Base-by-base conservation (phyloP, 1,140 invertebrate genomes). In the Bombus fervidus region DNA sequence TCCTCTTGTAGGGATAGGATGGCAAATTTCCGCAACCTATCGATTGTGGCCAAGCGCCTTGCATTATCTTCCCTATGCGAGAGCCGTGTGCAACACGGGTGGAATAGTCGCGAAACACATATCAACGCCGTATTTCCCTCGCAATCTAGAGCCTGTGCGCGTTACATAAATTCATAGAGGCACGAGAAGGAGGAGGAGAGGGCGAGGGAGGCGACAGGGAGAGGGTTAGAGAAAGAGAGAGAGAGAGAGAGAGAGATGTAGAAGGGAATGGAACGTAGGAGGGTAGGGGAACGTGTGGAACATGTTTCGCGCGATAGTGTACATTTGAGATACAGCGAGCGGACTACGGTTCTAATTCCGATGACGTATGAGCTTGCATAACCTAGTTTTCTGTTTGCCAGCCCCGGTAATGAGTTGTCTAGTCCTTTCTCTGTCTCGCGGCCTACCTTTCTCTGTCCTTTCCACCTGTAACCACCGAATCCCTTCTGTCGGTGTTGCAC, bases 301-400 rank as follows among this genome's bases (percentile, higher is more conserved):
- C 90, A 92, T 89, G 90, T 93, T 90, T 77, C 89, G 85, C 87
- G 92, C 90, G 93, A 94, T 94, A 94, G 93, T 92, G 91, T 93
- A 92, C 92, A 93, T 93, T 94, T 91, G 91, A 93, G 93, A 94
- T 94, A 94, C 94, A 94, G 83, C 87, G 90, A 80, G 91, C 91
- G 90, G 90, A 91, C 93, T 91, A 91, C 91, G 91, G 89, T 94
- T 94, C 93, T 94, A 94, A 94, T 94, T 94, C 93, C 92, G 91
- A 94, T 94, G 93, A 94, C 94, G 91, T 94, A 94, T 93, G 93
- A 93, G 93, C 91, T 94, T 94, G 93, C 92, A 89, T 93, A 93
- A 94, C 93, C 94, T 91, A 94, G 93, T 94, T 94, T 94, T 94
- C 93, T 94, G 93, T 94, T 94, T 94, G 92, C 93, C 91, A 92